A percentile compares a stretch with the other conserved stretches of the same genome.
Conservation (phyloP, 2,888 invertebrate species). For the Xestia c-nigrum region DNA sequence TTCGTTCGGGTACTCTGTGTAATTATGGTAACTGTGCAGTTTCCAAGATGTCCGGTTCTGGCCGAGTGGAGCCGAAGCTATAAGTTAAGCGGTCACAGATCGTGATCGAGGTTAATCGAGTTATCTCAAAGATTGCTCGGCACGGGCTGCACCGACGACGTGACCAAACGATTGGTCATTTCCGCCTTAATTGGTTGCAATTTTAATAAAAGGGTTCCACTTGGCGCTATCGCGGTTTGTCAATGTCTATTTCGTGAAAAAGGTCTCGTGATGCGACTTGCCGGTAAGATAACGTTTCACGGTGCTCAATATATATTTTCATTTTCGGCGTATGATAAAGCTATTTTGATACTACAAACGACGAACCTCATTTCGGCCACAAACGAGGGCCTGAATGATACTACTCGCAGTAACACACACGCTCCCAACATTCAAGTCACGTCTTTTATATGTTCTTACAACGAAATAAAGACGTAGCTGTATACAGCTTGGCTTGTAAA, state of each 20-base stretch:
- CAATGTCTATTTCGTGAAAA: slow-evolving; percentile 21
- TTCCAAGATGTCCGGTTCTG: slow-evolving; percentile 44
- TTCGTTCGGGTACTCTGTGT: slow-evolving; percentile 23
- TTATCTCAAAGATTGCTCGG: slow-evolving; percentile 75
- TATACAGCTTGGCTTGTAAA: slow-evolving; percentile 37
- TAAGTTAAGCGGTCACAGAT: slow-evolving; percentile 66
- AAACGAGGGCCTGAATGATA: slow-evolving; percentile 32
- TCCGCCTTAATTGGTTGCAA: slow-evolving; percentile 73
- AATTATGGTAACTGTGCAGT: slow-evolving; percentile 33
- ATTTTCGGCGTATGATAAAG: slow-evolving; percentile 22
- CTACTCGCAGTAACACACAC: slow-evolving; percentile 12
- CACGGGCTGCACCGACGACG: slow-evolving; percentile 68
- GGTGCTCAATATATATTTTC: slow-evolving; percentile 6
- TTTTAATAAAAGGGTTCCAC: slow-evolving; percentile 55
- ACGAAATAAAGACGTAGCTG: slow-evolving; percentile 37
- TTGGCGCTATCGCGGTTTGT: slow-evolving; percentile 18
- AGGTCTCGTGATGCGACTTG: neutral
- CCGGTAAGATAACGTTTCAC: slow-evolving; percentile 19
- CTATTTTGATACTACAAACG: slow-evolving; percentile 40
- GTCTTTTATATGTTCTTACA: slow-evolving; percentile 36
- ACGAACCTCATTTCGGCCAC: slow-evolving; percentile 41
- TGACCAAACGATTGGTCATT: slow-evolving; percentile 75
- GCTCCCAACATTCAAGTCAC: slow-evolving; percentile 49
- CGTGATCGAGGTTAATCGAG: slow-evolving; percentile 77
- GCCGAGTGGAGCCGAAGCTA: slow-evolving; percentile 42